Conservation (phyloP, 1,140 invertebrate genomes). For the Aphis gossypii region DNA sequence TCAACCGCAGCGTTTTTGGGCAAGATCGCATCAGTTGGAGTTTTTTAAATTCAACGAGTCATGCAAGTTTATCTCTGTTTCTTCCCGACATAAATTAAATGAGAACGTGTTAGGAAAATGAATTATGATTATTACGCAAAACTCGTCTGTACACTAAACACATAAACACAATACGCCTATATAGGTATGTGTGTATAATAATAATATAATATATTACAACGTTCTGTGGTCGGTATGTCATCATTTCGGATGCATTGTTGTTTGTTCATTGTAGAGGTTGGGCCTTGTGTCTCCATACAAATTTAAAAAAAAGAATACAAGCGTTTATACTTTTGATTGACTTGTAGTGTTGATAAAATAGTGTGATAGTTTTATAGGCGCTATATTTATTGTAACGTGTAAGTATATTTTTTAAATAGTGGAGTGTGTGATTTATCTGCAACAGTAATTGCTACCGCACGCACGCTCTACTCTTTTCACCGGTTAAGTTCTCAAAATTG, state of each 20-base stretch:
- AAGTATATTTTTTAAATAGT: background rate
- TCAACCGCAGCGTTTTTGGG: background rate
- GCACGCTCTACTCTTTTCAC: background rate
- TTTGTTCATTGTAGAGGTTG: background rate
- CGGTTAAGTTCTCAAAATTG: background rate
- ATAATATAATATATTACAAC: background rate
- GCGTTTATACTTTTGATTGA: background rate
- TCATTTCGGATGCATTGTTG: constrained; percentile 3
- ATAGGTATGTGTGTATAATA: background rate
- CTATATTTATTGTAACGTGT: background rate
- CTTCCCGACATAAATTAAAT: constrained; percentile 16
- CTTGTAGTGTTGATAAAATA: background rate
- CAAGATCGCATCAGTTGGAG: constrained; percentile 6
- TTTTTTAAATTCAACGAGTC: background rate
- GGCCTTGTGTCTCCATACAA: background rate
- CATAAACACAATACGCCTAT: background rate
- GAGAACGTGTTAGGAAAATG: constrained; percentile 19
- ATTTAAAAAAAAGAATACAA: background rate
- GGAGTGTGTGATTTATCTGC: background rate
- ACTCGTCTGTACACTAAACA: constrained; percentile 10
- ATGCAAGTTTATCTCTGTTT: constrained; percentile 17
- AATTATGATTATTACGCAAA: constrained; percentile 15
- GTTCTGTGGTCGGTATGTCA: background rate
- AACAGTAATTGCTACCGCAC: background rate
- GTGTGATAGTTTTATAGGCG: background rate